Evolutionary conservation across 2,113 vertebrate genomes (phyloP).

Genomic region (Alethe castanea): DNA sequence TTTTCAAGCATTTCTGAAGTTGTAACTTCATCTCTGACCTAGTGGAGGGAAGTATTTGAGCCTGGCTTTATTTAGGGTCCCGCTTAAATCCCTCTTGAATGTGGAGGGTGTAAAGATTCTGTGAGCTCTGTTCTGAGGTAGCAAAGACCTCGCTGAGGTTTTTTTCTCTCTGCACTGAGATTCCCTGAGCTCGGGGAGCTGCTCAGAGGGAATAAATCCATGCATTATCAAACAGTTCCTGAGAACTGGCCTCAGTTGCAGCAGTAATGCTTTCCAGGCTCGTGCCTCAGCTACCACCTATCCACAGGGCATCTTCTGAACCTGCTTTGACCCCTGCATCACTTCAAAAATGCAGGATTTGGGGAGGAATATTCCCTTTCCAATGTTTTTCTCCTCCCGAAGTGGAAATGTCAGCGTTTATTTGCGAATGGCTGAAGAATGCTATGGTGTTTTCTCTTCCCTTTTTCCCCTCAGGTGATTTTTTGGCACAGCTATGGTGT

Average conservation of each 20-base stretch:
- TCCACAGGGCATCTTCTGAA: neutral
- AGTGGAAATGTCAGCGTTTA: neutral
- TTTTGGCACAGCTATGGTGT: neutral
- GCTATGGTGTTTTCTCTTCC: neutral
- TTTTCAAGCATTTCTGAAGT: neutral
- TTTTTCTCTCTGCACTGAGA: fast-evolving
- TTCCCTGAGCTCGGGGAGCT: neutral
- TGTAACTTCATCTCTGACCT: neutral
- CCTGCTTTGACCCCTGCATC: neutral
- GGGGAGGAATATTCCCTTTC: neutral
- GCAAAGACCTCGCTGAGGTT: neutral
- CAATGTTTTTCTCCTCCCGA: neutral
- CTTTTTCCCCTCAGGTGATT: neutral
- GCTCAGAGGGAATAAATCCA: neutral
- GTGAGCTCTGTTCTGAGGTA: fast-evolving
- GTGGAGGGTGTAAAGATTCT: neutral
- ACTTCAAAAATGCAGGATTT: fast-evolving
- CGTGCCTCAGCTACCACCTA: neutral
- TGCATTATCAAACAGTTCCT: neutral
- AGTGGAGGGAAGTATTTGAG: neutral
- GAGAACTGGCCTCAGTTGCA: neutral
- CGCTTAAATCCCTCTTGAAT: fast-evolving
- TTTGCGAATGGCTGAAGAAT: neutral
- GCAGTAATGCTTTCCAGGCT: neutral
- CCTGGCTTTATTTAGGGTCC: neutral